Conservation (phyloP, 2,797 vertebrate genomes). For the Tragelaphus eurycerus region DNA sequence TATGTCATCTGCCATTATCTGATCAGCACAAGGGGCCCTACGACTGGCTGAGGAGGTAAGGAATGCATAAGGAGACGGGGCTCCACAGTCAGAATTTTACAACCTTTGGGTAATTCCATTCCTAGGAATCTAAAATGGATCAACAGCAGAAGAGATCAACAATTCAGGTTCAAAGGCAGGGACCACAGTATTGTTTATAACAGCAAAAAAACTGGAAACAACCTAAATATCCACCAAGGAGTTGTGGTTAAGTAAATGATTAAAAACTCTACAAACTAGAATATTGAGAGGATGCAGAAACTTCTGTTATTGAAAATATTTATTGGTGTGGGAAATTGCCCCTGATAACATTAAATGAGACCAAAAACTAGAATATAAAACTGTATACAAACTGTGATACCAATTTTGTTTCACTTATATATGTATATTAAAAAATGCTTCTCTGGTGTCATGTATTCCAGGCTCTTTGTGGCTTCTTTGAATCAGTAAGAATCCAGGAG, state of each 20-base stretch:
- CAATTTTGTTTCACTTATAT: background rate
- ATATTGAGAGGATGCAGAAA: background rate
- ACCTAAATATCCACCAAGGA: background rate
- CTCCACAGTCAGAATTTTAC: background rate
- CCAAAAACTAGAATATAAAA: background rate
- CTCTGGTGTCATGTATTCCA: background rate
- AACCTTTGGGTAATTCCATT: background rate
- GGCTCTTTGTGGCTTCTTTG: background rate
- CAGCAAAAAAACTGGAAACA: background rate
- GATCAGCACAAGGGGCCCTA: background rate
- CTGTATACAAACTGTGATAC: background rate
- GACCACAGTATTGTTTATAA: background rate
- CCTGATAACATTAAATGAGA: background rate
- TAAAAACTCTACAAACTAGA: background rate
- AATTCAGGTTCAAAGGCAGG: background rate
- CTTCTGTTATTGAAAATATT: background rate
- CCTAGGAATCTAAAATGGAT: background rate
- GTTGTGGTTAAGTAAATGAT: background rate
- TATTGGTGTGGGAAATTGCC: background rate
- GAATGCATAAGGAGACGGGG: background rate
- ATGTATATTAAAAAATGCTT: background rate
- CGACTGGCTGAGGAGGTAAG: background rate
- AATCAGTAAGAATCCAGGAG: background rate
- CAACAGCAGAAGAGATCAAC: background rate
- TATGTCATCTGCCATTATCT: background rate